Base-by-base conservation (phyloP, 2,888 invertebrate species). In the Desoria tigrina region DNA sequence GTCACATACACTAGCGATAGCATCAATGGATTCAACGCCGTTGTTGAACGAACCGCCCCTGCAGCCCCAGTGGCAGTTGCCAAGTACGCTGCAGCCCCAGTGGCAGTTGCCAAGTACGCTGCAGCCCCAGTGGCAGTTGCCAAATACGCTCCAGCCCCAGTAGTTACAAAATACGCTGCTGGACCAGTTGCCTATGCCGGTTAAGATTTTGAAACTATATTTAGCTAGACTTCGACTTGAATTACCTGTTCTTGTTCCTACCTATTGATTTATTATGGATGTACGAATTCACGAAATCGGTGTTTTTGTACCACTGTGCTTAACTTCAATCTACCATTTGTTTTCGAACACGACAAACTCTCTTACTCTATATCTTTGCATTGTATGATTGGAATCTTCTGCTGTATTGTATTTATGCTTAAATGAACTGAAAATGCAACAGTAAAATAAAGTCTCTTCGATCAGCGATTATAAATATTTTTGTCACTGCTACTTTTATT, bases 11-110 rank as follows among this genome's bases (percentile, higher is more conserved):
- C 56, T 21, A 37, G 32, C 39, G 56, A 57, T 42, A 39, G 39
- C 3, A 49, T 62, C 54, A 62, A 62, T 24, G 62, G 62, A 55
- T 62, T 62, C 62, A 62, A 62, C 55, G 62, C 62, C 14, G 62
- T 62, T 7, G 62, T 62, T n/a, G 55, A 62, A 21, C 54, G 62
- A 16, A 24, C 45, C 18, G 55, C 54, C 2, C 57, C 63, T 27
- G 37, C 27, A 21, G 58, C 49, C 37, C 56, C 49, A 7, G 63
- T 56, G 28, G 21, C 28, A 11, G 50, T 32, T 37, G 56, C 45
- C 2, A 42, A 39, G 16, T n/a, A n/a, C n/a, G 32, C 39, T 56
- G 24, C 55, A 16, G 61, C 55, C 18, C 56, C 56, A 16, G 63
- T 56, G 28, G 21, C 28, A 11, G 18, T 63, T 7, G 63, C 63